Base-by-base conservation (phyloP, 37 sponge, comb jelly and placozoan genomes). In the Halisarca cf. caerulea region DNA sequence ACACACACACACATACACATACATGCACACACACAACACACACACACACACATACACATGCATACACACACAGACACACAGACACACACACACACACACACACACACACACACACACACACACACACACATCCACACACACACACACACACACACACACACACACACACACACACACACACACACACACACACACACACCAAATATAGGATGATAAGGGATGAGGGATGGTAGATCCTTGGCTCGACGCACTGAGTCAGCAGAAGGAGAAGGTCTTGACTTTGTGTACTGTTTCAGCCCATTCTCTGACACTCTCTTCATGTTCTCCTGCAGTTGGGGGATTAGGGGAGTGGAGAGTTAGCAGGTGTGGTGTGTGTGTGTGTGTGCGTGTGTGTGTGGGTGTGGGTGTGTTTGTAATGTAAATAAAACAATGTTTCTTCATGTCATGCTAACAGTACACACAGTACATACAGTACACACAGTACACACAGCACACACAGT, bases 261-360 rank as follows among this genome's bases (percentile, higher is more conserved):
- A 2, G 97, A 83, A 27, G 97, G 89, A 36, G 59, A 82, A 33
- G 86, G 41, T 3, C 91, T 66, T 2, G 95, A 97, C 59, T 84
- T 62, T 20, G 86, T 57, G 69, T 97, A 97, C 80, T 97, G 94
- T 36, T 90, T 94, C 60, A 88, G 82, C 24, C 88, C 95, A 84
- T 97, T 97, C 15, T 82, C 80, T 44, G 95, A 61, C 0, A 90
- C 88, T 37, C 73, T 23, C 60, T 75, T 74, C n/a, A 89, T 58
- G 7, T 37, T 55, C 37, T 15, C 62, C 93, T 91, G 80, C 7
- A 40, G 7, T 5, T n/a, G n/a, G n/a, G n/a, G n/a, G n/a, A n/a
- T n/a, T n/a, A n/a, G n/a, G n/a, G n/a, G n/a, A n/a, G n/a, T n/a
- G n/a, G n/a, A n/a, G n/a, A n/a, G n/a, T n/a, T n/a, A n/a, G n/a